phyloP scores from a whole-genome alignment of 2,888 invertebrate genomes.

The Cosmia trapezina region DNA sequence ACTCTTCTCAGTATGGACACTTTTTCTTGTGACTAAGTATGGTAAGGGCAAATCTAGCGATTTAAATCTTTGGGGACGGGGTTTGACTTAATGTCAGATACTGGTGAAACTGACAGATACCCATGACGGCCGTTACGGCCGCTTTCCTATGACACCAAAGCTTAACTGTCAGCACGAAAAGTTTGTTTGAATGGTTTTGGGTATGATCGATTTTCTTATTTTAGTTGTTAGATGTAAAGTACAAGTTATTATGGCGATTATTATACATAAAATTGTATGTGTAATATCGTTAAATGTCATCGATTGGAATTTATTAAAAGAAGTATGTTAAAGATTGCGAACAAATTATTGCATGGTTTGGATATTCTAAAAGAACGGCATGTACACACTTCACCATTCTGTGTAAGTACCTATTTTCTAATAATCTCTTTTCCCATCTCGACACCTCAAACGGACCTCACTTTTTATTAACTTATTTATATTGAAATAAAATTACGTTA shows the following conservation, averaged over 20 bases:
- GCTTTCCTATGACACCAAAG: too few relatives aligned
- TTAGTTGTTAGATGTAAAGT: constrained; percentile 67
- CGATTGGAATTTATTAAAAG: constrained; percentile 46
- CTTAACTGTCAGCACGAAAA: constrained; percentile 27
- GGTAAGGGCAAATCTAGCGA: too few relatives aligned
- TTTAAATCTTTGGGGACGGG: too few relatives aligned
- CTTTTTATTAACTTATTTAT: constrained; percentile 67
- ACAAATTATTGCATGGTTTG: constrained; percentile 55
- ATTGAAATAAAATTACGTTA: constrained; percentile 61
- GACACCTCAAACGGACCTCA: constrained; percentile 70
- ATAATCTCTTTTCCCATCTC: constrained; percentile 62
- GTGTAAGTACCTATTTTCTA: constrained; percentile 42
- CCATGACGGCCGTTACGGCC: too few relatives aligned
- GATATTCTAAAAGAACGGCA: constrained; percentile 42
- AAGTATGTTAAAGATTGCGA: constrained; percentile 43
- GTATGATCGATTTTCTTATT: constrained; percentile 58
- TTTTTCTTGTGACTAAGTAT: too few relatives aligned
- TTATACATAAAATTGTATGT: constrained; percentile 49
- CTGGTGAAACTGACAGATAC: too few relatives aligned
- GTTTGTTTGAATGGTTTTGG: constrained; percentile 39
- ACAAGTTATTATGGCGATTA: constrained; percentile 65
- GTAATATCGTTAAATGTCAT: constrained; percentile 54
- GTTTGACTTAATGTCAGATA: too few relatives aligned
- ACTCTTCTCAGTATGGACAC: too few relatives aligned
- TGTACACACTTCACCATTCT: constrained; percentile 47